Percentiles rank a stretch among this genome's conserved stretches.
Evolutionary conservation across 2,888 invertebrate genomes (phyloP).

Genomic region (Brachypterus glaber): DNA sequence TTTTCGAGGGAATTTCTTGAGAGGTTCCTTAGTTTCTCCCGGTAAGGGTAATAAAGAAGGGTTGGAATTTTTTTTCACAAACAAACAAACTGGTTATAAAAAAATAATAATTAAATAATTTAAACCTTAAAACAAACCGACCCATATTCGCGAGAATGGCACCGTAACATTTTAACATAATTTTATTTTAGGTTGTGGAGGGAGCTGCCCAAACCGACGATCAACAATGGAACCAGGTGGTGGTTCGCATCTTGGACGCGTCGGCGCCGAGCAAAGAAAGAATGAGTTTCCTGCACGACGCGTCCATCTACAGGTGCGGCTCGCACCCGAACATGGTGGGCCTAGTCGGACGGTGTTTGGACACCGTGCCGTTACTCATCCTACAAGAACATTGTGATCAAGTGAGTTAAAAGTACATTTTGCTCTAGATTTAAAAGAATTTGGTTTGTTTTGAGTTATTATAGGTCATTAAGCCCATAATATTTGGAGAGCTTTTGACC

Average conservation of each 20-base stretch:
- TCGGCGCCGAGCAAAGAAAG: conserved; percentile 68
- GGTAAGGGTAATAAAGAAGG: too few relatives aligned
- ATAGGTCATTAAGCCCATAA: too few relatives aligned
- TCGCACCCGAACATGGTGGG: conserved; percentile 64
- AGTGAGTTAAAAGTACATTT: conserved; percentile 34
- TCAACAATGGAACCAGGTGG: conserved; percentile 47
- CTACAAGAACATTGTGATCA: conserved; percentile 66
- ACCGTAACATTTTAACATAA: conserved; percentile 4
- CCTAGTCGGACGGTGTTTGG: conserved; percentile 64
- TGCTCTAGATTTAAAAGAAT: too few relatives aligned
- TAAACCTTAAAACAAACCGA: too few relatives aligned
- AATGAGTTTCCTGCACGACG: conserved; percentile 69
- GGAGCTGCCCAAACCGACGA: conserved; percentile 53
- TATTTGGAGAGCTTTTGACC: too few relatives aligned
- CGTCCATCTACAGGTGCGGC: conserved; percentile 56
- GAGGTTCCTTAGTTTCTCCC: too few relatives aligned
- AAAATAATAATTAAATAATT: too few relatives aligned
- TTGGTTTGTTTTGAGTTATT: too few relatives aligned
- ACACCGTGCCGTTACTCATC: conserved; percentile 68
- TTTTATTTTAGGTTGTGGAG: conserved; percentile 64
- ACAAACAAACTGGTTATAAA: too few relatives aligned
- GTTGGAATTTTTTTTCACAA: too few relatives aligned
- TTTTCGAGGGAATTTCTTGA: too few relatives aligned
- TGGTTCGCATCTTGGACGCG: conserved; percentile 72
- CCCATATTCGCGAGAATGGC: not conserved